A percentile compares a stretch with the other conserved stretches of the same genome.
Evolutionary conservation across 2,888 invertebrate genomes (phyloP).

Genomic region (Drosophila anomalipes): DNA sequence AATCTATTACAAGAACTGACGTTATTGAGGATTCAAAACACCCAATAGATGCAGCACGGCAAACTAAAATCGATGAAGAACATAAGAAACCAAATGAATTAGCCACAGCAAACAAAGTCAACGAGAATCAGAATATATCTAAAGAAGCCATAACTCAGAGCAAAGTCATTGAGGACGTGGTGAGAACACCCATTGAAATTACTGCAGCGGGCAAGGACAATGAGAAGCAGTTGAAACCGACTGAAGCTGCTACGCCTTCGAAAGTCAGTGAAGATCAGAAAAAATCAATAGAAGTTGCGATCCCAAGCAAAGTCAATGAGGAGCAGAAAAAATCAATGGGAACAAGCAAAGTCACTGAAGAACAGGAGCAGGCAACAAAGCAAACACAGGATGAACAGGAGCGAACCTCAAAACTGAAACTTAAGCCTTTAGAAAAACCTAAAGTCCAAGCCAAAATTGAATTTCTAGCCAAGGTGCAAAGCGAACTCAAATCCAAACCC

Average conservation of each 20-base stretch:
- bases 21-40: background rate
- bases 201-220: background rate
- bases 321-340: background rate
- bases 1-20: background rate
- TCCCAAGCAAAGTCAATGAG: background rate
- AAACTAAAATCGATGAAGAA: background rate
- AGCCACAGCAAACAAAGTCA: background rate
- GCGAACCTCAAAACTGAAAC: background rate
- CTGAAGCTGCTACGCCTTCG: background rate
- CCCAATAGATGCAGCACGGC: background rate
- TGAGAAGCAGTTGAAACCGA: background rate
- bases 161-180: background rate
- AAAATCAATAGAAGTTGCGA: background rate
- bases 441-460: constrained; percentile 47
- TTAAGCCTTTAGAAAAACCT: constrained; percentile 23
- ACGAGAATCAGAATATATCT: background rate
- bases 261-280: background rate
- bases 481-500: constrained; percentile 58
- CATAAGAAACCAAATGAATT: background rate
- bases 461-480: constrained; percentile 60
- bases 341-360: background rate
- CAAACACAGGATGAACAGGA: background rate
- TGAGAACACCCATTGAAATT: background rate
- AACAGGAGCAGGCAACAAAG: background rate
- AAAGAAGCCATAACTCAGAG: background rate